Base-by-base conservation (phyloP, 2,113 vertebrate species). In the Chaenocephalus aceratus region DNA sequence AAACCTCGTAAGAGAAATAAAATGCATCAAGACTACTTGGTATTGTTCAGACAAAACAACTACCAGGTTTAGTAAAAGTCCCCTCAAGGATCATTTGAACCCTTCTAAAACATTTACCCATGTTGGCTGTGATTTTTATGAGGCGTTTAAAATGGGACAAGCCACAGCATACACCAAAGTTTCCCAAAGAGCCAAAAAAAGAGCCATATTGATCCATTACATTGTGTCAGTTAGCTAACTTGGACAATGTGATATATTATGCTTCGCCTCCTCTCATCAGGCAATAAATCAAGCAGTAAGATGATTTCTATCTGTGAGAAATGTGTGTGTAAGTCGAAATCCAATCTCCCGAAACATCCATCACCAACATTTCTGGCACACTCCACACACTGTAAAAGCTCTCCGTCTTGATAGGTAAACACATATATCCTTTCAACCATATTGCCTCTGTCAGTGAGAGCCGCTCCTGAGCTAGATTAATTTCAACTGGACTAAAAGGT, bases 301-400 rank as follows among this genome's bases (percentile, higher is more conserved):
- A 63, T 18, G 44, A 68, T 57, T 63, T 73, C 12, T 67, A 36
- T 67, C 26, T 36, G 34, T 72, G 59, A 64, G 8, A 67, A 72
- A 62, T 67, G 49, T 72, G 48, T 57, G 53, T n/a, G 6, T 26
- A 41, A 48, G 36, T 67, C 48, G 15, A 69, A 77, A 72, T 49
- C 56, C 68, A 82, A 77, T 80, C 68, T 67, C 46, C 49, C 8
- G 4, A 77, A 44, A 30, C 2, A 8, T 72, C 66, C n/a, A 18
- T 69, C 64, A 57, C 11, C 52, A 23, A 16, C 30, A 49, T n/a
- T 66, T 26, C 60, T 77, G 80, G 60, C 67, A 71, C 36, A 7
- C 18, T 14, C 3, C 3, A 23, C 48, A 44, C 61, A 10, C 23
- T 26, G 18, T 72, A 52, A 77, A 51, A 45, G 66, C 45, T 23